Evolutionary conservation across 2,888 invertebrate genomes (phyloP).

Genomic region (Petrophora chlorosata): DNA sequence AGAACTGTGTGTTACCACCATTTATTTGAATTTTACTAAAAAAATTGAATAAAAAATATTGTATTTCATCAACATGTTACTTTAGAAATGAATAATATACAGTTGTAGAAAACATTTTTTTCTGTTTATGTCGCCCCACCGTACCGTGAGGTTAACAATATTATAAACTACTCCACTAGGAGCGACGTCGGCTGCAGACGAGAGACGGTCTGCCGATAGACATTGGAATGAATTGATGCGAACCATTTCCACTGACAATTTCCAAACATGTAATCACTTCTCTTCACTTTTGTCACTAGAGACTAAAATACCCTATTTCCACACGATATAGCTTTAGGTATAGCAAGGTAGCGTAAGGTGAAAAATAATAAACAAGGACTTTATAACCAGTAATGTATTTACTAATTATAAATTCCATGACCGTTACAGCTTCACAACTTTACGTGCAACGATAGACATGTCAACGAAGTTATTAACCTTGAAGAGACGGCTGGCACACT

Average conservation of each 20-base stretch:
- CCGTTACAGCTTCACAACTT: conserved; percentile 4
- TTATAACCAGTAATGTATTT: conserved; percentile 27
- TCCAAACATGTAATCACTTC: too few species aligned
- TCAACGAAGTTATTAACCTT: too few species aligned
- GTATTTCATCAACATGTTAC: conserved; percentile 81
- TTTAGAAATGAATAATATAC: conserved; percentile 80
- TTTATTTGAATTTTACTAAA: conserved; percentile 82
- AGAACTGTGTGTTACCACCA: conserved; percentile 72
- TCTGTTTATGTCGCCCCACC: conserved; percentile 48
- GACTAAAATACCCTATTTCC: too few species aligned
- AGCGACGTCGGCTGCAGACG: conserved; percentile 14
- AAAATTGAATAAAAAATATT: conserved; percentile 84
- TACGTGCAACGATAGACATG: not conserved
- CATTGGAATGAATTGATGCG: conserved; percentile 19
- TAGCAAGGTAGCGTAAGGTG: conserved; percentile 5
- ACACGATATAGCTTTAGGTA: not conserved
- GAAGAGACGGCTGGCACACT: too few species aligned
- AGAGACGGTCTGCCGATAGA: conserved; percentile 5
- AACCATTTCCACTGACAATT: conserved; percentile 1
- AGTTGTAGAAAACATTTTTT: conserved; percentile 74
- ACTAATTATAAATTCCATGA: conserved; percentile 23
- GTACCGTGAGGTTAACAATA: conserved; percentile 48
- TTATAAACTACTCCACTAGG: conserved; percentile 36
- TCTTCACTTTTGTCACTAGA: too few species aligned
- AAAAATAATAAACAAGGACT: conserved; percentile 15